A percentile compares a stretch with the other conserved stretches of the same genome.
Conservation (phyloP, 2,888 invertebrate species). For the Tipula helvola region DNA sequence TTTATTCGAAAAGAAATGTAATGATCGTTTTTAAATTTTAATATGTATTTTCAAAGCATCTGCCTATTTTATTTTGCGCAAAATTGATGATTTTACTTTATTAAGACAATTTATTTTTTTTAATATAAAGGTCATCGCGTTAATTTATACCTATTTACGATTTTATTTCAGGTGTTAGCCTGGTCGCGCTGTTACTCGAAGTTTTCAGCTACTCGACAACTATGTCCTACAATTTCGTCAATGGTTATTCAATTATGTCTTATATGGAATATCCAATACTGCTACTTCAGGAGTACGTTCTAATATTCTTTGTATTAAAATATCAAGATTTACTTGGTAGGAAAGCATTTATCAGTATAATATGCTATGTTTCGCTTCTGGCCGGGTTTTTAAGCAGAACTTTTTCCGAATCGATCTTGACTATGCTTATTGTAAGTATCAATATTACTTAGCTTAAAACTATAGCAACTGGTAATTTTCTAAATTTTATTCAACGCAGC, state of each 20-base stretch:
- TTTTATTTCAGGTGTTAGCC: constrained; percentile 28
- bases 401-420: constrained; percentile 27
- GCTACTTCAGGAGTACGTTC: constrained; percentile 57
- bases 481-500: constrained; percentile 21
- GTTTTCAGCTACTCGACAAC: constrained; percentile 64
- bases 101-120: background rate
- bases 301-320: constrained; percentile 58
- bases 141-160: background rate
- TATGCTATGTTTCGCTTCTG: constrained; percentile 36
- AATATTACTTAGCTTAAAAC: background rate
- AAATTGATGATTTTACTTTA: background rate
- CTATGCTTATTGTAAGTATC: constrained; percentile 35
- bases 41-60: background rate
- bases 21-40: background rate
- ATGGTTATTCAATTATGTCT: constrained; percentile 57
- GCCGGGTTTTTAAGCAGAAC: constrained; percentile 34
- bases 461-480: background rate
- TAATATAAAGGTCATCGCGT: background rate
- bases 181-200: constrained; percentile 30
- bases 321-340: constrained; percentile 47
- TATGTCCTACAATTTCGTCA: constrained; percentile 67
- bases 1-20: background rate
- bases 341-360: constrained; percentile 26
- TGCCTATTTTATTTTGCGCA: background rate
- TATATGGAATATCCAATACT: constrained; percentile 79